A percentile compares a stretch with the other conserved stretches of the same genome.
Conservation (phyloP, 2,888 invertebrate species). For the Scaptomyza polygonia region DNA sequence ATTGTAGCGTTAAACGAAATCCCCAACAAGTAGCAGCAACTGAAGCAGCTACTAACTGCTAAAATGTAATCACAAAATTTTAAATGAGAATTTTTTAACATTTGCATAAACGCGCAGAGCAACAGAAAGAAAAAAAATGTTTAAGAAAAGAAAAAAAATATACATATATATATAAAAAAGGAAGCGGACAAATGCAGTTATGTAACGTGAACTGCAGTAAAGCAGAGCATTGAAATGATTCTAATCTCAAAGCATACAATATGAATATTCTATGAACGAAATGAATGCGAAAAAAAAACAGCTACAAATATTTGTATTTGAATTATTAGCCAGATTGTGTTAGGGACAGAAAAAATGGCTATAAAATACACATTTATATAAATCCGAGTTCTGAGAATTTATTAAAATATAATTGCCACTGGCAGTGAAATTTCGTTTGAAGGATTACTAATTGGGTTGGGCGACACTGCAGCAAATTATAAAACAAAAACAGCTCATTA, state of each 20-base stretch:
- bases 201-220: constrained; percentile 23
- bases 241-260: constrained; percentile 5
- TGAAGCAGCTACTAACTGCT: constrained; percentile 10
- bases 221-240: constrained; percentile 26
- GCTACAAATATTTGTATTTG: constrained; percentile 9
- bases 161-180: constrained; percentile 4
- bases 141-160: no score
- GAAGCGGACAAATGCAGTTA: constrained; percentile 36
- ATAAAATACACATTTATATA: not conserved
- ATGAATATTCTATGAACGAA: constrained; percentile 19
- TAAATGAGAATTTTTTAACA: constrained; percentile 52
- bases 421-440: not conserved
- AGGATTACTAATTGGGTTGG: constrained; percentile 35
- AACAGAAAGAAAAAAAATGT: not conserved
- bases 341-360: not conserved
- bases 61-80: constrained; percentile 60
- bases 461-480: constrained; percentile 2
- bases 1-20: constrained; percentile 30
- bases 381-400: not conserved
- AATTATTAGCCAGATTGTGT: constrained; percentile 6
- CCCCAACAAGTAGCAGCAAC: constrained; percentile 23
- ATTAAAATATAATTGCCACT: not conserved
- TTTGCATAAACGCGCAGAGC: constrained; percentile 61
- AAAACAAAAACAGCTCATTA: constrained; percentile 23
- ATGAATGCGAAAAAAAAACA: constrained; percentile 10